These are phyloP conservation scores for Dicerorhinus sumatrensis DNA, from an alignment of 2,113 vertebrate species.

Conservation along the genomic window DNA sequence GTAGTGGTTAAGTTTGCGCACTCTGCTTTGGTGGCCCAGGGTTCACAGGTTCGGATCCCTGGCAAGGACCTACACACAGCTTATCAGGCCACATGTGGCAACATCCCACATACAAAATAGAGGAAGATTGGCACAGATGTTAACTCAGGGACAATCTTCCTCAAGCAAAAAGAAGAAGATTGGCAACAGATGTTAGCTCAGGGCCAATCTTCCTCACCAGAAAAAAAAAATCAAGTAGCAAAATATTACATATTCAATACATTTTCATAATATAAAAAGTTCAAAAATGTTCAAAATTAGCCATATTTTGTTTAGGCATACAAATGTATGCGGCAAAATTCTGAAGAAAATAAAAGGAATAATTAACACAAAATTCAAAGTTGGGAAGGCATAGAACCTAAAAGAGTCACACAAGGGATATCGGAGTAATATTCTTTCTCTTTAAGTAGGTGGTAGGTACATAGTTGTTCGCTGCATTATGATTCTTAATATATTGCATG, in stretches of 20 bases:
- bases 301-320: not conserved
- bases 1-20: no score
- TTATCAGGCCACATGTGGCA: no score
- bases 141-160: no score
- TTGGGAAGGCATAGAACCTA: not conserved
- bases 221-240: not conserved
- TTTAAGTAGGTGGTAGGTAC: not conserved
- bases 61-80: no score
- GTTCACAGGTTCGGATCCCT: no score
- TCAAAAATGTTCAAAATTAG: not conserved
- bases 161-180: no score
- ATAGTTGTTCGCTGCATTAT: not conserved
- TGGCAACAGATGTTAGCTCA: no score
- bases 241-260: not conserved
- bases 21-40: no score
- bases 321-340: not conserved
- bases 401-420: not conserved
- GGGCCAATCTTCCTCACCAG: no score
- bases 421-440: not conserved
- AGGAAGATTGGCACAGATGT: no score
- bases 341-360: not conserved
- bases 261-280: not conserved
- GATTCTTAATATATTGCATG: not conserved
- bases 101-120: no score
- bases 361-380: constrained; percentile 23